Evolutionary conservation across 2,888 invertebrate genomes (phyloP).

Genomic region (Acrobeloides nanus): DNA sequence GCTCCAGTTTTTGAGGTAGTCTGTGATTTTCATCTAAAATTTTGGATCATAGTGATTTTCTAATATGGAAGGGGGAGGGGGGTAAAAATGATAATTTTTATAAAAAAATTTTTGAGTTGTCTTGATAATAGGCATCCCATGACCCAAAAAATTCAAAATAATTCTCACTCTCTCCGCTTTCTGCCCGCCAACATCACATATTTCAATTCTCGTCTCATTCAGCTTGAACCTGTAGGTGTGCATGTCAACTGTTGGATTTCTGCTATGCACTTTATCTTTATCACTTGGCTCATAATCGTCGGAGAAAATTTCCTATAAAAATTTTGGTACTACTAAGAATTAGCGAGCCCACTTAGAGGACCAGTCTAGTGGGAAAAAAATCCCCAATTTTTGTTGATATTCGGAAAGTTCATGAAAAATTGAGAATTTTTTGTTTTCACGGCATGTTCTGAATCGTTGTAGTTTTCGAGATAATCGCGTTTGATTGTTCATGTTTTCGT

Average conservation of each 20-base stretch:
- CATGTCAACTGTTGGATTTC: constrained; percentile 43
- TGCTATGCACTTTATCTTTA: constrained; percentile 38
- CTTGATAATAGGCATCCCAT: not conserved
- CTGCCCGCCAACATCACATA: constrained; percentile 50
- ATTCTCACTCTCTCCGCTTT: constrained; percentile 24
- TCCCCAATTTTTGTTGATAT: no score
- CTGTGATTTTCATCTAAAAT: constrained; percentile 10
- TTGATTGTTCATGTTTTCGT: no score
- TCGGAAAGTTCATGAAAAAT: no score
- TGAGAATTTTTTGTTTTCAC: no score
- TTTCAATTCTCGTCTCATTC: constrained; percentile 32
- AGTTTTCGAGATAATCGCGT: no score
- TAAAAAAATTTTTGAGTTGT: no score
- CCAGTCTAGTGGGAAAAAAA: no score
- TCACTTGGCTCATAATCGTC: constrained; percentile 29
- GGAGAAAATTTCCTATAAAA: constrained; percentile 19
- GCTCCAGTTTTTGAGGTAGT: constrained; percentile 32
- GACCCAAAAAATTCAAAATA: not conserved
- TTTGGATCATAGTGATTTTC: not conserved
- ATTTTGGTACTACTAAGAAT: no score
- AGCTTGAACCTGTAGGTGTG: constrained; percentile 40
- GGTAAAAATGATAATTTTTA: no score
- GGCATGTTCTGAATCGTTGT: no score
- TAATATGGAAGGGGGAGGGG: constrained; percentile 16
- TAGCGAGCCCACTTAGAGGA: no score